Evolutionary conservation across 2,888 invertebrate species (phyloP), one percentile per base, ranked within the genome.

Genomic region (Dolichomitus sp.): DNA sequence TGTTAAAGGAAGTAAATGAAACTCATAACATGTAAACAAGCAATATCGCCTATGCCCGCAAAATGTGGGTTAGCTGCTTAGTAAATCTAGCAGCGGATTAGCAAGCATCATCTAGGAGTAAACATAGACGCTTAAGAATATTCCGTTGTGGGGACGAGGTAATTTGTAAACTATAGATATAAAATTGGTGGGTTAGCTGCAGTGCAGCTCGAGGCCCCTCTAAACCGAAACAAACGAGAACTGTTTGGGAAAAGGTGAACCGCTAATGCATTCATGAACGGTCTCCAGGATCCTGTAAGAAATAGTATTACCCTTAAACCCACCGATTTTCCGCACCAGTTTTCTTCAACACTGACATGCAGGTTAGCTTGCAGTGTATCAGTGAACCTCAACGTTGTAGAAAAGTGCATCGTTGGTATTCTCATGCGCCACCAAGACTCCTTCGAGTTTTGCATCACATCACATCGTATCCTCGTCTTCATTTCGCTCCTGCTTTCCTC

Each of bases 231-330:
- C 80, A 85, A 84, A 85, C 83, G 81, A 85, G 80, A 83, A 83
- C 59, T 61, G 83, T 80, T 76, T 68, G 50, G 33, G 72, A 66
- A 76, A 85, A 86, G 80, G 84, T 85, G 84, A 85, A 83, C 81
- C 73, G 88, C 86, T 90, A 90, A 92, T 90, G 91, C 90, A 91
- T 92, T 91, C 91, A 90, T 89, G 91, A 91, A 90, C 86, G 89
- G 86, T 85, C 86, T 82, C 68, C 14, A 80, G 73, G 74, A 86
- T 86, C 80, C 72, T 84, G 83, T 85, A 86, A 89, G 90, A 90
- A 91, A 89, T 81, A 85, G 61, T 85, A 87, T 89, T 89, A 89
- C 85, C 85, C 77, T 80, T 77, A 87, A 80, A 83, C 78, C 80
- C 54, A 48, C 68, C 72, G 66, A 69, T 78, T 81, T 66, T 77